Percentiles rank a stretch among this genome's conserved stretches.
These are phyloP conservation scores for Synanthedon vespiformis DNA, from an alignment of 2,888 invertebrate genomes.

Conservation along the genomic window DNA sequence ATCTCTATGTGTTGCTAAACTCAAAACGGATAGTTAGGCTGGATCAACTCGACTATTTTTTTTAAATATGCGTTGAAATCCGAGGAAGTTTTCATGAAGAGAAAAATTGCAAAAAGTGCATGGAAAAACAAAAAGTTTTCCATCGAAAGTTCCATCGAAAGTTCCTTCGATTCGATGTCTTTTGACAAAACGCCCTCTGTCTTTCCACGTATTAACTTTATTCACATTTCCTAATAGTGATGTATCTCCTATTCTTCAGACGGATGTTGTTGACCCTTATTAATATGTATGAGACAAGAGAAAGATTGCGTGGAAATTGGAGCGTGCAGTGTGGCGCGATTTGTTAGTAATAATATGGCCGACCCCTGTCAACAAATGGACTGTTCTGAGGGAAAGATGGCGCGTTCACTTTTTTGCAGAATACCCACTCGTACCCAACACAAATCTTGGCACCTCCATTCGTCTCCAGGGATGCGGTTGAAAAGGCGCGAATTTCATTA, in stretches of 20 bases:
- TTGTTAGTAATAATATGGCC: slow-evolving; percentile 35
- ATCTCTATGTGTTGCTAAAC: no score
- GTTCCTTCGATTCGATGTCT: no score
- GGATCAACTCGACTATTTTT: no score
- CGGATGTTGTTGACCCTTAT: slow-evolving; percentile 17
- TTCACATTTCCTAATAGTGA: slow-evolving; percentile 15
- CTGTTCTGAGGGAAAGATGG: slow-evolving; percentile 35
- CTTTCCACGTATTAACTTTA: slow-evolving; percentile 5
- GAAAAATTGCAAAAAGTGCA: no score
- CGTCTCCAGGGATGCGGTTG: slow-evolving; percentile 32
- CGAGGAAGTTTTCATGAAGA: no score
- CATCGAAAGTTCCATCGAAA: no score
- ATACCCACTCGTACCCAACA: slow-evolving; percentile 32
- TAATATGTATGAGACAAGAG: slow-evolving; percentile 47
- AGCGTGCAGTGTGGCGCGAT: slow-evolving; percentile 16
- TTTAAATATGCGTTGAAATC: no score
- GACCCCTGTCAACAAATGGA: slow-evolving; percentile 55
- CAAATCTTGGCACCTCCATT: slow-evolving; percentile 44
- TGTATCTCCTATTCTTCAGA: slow-evolving; percentile 20
- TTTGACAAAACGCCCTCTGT: no score
- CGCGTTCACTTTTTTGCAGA: slow-evolving; percentile 33
- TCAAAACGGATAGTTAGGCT: no score
- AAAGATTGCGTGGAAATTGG: slow-evolving; percentile 33
- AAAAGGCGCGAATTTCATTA: slow-evolving; percentile 29
- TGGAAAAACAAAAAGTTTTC: no score